phyloP scores from a whole-genome alignment of 2,113 vertebrate genomes.

The Lota lota region DNA sequence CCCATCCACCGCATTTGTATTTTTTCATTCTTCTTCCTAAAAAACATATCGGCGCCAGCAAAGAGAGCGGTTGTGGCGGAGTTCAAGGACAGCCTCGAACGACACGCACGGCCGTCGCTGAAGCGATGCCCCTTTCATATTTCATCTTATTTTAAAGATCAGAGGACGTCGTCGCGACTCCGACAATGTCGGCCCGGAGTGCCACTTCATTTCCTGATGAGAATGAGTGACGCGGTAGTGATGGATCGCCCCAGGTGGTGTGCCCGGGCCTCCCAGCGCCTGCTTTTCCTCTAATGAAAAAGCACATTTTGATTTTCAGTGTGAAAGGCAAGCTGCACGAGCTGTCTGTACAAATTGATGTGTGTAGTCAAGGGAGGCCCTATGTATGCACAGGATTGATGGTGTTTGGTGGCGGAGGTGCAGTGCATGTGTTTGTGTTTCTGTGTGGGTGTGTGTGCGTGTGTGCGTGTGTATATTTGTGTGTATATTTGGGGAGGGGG shows the following conservation, averaged over 20 bases:
- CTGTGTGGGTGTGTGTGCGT: neutral
- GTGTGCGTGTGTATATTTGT: neutral
- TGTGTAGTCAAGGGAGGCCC: constrained; percentile 29
- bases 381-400: constrained; percentile 26
- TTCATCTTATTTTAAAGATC: constrained; percentile 2
- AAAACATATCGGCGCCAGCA: too few species aligned
- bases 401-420: neutral
- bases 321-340: constrained; percentile 21
- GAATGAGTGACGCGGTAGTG: constrained; percentile 19
- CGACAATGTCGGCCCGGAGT: neutral
- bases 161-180: constrained; percentile 4
- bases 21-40: too few species aligned
- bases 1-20: too few species aligned
- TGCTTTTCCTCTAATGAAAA: constrained; percentile 38
- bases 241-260: constrained; percentile 32
- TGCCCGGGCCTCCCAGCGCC: constrained; percentile 21
- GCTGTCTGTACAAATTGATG: constrained; percentile 42
- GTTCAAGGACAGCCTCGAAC: too few species aligned
- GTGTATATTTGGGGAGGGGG: neutral
- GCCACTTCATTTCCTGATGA: constrained; percentile 16
- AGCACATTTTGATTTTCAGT: constrained; percentile 46
- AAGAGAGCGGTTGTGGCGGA: too few species aligned
- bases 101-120: too few species aligned
- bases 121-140: neutral
- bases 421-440: constrained; percentile 1